Evolutionary conservation across 2,888 invertebrate species (phyloP).

Genomic region (Drosophila mimetica): DNA sequence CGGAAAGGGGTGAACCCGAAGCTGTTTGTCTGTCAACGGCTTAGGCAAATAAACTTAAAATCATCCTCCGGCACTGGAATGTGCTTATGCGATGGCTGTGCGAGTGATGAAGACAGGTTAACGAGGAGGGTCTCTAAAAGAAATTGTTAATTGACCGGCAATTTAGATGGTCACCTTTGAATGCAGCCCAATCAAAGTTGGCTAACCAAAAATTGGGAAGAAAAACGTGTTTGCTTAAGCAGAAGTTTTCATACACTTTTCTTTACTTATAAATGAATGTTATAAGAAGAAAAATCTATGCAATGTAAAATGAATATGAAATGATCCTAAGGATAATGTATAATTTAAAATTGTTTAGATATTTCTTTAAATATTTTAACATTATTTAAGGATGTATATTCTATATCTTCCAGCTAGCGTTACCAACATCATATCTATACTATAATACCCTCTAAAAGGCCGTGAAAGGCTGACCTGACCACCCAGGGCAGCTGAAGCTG

Average conservation of each 20-base stretch:
- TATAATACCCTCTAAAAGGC: neutral
- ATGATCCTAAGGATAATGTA: too few relatives aligned
- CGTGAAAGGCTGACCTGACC: constrained; percentile 64
- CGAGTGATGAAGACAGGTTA: constrained; percentile 22
- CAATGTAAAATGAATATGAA: too few relatives aligned
- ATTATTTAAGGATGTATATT: too few relatives aligned
- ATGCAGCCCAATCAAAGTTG: constrained; percentile 61
- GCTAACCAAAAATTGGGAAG: neutral
- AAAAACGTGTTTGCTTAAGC: neutral
- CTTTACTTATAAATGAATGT: too few relatives aligned
- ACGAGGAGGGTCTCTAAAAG: constrained; percentile 43
- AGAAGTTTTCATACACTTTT: neutral
- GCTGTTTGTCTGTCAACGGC: constrained; percentile 77
- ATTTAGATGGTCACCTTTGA: constrained; percentile 29
- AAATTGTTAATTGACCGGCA: constrained; percentile 55
- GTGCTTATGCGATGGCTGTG: neutral
- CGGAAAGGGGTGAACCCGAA: constrained; percentile 24
- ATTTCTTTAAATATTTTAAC: too few relatives aligned
- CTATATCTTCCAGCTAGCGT: neutral
- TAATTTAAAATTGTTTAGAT: too few relatives aligned
- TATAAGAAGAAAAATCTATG: neutral
- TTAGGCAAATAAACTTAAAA: constrained; percentile 70
- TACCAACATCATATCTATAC: neutral
- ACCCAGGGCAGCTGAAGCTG: constrained; percentile 42
- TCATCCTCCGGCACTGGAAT: constrained; percentile 27